Conservation (phyloP, 2,113 vertebrate genomes). For the Gambusia holbrooki region DNA sequence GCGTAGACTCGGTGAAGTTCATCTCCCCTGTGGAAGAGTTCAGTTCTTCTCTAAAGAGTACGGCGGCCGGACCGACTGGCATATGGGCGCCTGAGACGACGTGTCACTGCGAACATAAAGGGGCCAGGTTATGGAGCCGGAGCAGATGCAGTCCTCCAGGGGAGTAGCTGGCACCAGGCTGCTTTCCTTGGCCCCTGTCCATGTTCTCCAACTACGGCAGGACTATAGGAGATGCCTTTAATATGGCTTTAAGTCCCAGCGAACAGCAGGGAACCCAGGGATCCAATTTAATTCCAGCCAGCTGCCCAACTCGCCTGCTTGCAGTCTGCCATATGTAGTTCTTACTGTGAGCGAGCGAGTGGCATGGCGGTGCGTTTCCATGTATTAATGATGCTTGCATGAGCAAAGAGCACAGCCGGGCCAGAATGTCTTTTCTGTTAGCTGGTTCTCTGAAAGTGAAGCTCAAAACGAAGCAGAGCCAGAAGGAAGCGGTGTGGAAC, state of each 20-base stretch:
- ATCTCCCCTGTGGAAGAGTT: conserved; percentile 29
- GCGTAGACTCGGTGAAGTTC: conserved; percentile 53
- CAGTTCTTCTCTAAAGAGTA: conserved; percentile 31
- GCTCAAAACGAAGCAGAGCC: too few relatives aligned
- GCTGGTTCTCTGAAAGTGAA: background rate
- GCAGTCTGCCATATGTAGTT: conserved; percentile 68
- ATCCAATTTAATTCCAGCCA: conserved; percentile 83
- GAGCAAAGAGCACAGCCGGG: conserved; percentile 21
- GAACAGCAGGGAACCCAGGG: conserved; percentile 75
- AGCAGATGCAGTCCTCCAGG: conserved; percentile 76
- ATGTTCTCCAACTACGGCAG: conserved; percentile 63
- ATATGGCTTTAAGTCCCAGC: conserved; percentile 77
- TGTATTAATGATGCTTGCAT: conserved; percentile 48
- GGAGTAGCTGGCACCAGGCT: conserved; percentile 73
- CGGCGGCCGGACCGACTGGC: conserved; percentile 37
- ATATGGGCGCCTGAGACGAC: conserved; percentile 56
- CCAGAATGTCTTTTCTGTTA: background rate
- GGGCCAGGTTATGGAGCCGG: conserved; percentile 49
- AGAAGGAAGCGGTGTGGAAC: too few relatives aligned
- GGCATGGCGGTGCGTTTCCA: conserved; percentile 25
- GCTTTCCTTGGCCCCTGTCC: conserved; percentile 76
- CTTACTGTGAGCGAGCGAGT: conserved; percentile 45
- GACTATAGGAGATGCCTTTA: conserved; percentile 78
- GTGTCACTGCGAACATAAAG: conserved; percentile 60
- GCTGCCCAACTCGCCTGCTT: conserved; percentile 72